A percentile compares a stretch with the other conserved stretches of the same genome.
Conservation (phyloP, 2,797 vertebrate species). For the Alosa sapidissima region DNA sequence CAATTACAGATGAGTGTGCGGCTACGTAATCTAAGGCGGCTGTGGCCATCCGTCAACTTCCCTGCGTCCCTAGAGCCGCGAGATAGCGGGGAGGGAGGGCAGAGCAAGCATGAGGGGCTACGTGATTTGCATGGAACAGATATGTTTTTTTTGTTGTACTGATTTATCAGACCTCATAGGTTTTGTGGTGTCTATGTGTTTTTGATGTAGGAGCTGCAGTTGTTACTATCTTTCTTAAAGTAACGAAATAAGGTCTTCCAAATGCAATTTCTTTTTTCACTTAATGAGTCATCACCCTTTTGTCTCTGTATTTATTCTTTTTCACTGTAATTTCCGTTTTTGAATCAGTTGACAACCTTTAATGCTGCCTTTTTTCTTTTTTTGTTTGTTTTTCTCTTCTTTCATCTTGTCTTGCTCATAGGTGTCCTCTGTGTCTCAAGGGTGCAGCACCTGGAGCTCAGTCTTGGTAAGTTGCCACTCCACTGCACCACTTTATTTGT, state of each 20-base stretch:
- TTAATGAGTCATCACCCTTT: background rate
- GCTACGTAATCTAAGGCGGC: slow-evolving; percentile 66
- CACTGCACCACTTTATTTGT: background rate
- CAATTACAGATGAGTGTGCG: slow-evolving; percentile 53
- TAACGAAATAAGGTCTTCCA: too few relatives aligned
- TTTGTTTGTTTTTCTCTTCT: slow-evolving; percentile 18
- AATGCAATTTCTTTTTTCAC: background rate
- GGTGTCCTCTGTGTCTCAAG: slow-evolving; percentile 60
- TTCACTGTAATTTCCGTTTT: background rate
- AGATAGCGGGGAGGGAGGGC: background rate
- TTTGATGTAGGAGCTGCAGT: background rate
- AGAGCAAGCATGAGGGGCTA: background rate
- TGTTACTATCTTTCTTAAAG: background rate
- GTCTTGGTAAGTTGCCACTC: slow-evolving; percentile 65
- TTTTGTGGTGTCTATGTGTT: background rate
- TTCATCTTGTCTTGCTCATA: slow-evolving; percentile 50
- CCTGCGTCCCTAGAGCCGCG: background rate
- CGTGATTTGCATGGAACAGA: background rate
- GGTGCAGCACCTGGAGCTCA: slow-evolving; percentile 67
- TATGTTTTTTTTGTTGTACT: background rate
- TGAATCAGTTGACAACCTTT: slow-evolving; percentile 29
- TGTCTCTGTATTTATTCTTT: background rate
- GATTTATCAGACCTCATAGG: background rate
- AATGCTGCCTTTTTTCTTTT: slow-evolving; percentile 28
- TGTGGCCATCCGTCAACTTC: slow-evolving; percentile 51